Evolutionary conservation across 2,888 invertebrate genomes (phyloP).

Genomic region (Agrilus cyanescens): DNA sequence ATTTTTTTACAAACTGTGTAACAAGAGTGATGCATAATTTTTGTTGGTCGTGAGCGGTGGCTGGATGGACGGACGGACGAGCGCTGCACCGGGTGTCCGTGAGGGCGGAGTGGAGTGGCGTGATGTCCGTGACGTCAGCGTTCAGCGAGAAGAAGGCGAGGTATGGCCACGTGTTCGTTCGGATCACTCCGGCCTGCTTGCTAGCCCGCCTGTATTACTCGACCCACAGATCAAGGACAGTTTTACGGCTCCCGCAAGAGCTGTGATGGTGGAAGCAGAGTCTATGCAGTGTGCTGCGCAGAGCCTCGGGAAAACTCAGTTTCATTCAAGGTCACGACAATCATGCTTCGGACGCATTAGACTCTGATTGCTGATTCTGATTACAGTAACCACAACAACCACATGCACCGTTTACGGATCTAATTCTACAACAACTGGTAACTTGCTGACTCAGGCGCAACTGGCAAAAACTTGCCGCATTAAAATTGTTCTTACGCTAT

Average conservation of each 20-base stretch:
- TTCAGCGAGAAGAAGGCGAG: slow-evolving; percentile 16
- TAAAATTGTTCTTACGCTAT: no score
- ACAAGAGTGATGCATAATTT: no score
- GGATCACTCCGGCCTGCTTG: slow-evolving; percentile 26
- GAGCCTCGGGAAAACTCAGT: slow-evolving; percentile 21
- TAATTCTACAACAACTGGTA: slow-evolving; percentile 2
- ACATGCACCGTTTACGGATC: slow-evolving; percentile 10
- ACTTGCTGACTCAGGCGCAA: no score
- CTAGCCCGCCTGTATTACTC: slow-evolving; percentile 33
- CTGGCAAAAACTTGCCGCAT: no score
- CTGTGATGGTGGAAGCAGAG: slow-evolving; percentile 18
- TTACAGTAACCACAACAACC: slow-evolving; percentile 16
- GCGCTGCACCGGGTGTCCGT: slow-evolving; percentile 25
- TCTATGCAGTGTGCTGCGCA: slow-evolving; percentile 28
- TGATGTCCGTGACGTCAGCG: slow-evolving; percentile 35
- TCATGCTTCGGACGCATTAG: slow-evolving; percentile 29
- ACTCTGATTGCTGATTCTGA: slow-evolving; percentile 15
- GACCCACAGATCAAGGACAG: slow-evolving; percentile 40
- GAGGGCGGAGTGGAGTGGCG: slow-evolving; percentile 30
- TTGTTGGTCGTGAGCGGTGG: no score
- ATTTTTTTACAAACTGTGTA: no score
- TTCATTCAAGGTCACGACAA: slow-evolving; percentile 33
- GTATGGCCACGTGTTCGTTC: slow-evolving; percentile 32
- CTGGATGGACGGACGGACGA: no score
- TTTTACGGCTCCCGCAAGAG: slow-evolving; percentile 37